Evolutionary conservation across 2,888 invertebrate genomes (phyloP).

Genomic region (Tigriopus californicus): DNA sequence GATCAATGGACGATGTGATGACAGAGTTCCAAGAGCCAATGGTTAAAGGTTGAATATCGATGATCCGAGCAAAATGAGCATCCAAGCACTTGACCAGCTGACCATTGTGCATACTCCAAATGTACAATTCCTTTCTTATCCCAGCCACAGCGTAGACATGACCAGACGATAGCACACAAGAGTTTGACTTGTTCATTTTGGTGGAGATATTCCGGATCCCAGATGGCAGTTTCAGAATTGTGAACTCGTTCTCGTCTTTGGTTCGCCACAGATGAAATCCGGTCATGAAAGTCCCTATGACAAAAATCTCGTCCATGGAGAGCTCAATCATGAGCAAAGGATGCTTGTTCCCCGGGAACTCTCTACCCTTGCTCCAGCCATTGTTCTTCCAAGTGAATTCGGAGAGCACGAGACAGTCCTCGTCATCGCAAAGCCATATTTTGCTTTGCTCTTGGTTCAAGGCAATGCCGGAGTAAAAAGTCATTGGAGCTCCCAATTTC

Average conservation of each 20-base stretch:
- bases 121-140: constrained; percentile 41
- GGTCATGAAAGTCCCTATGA: constrained; percentile 40
- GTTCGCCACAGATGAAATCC: constrained; percentile 25
- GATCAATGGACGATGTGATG: constrained; percentile 89
- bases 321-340: constrained; percentile 56
- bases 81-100: constrained; percentile 77
- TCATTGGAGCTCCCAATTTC: background rate
- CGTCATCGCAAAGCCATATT: constrained; percentile 5
- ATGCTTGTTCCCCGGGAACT: constrained; percentile 30
- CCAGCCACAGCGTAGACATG: constrained; percentile 85
- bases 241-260: constrained; percentile 14
- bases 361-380: constrained; percentile 16
- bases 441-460: constrained; percentile 8
- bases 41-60: constrained; percentile 68
- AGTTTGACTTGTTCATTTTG: constrained; percentile 71
- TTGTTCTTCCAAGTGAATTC: background rate
- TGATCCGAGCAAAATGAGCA: constrained; percentile 90
- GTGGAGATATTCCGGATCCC: constrained; percentile 84
- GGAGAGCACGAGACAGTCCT: background rate
- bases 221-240: constrained; percentile 23
- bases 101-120: constrained; percentile 59
- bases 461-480: constrained; percentile 1
- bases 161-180: constrained; percentile 74
- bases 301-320: constrained; percentile 55
- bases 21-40: constrained; percentile 67